Conservation (phyloP, 2,113 vertebrate genomes). For the Periophthalmodon schlosseri region DNA sequence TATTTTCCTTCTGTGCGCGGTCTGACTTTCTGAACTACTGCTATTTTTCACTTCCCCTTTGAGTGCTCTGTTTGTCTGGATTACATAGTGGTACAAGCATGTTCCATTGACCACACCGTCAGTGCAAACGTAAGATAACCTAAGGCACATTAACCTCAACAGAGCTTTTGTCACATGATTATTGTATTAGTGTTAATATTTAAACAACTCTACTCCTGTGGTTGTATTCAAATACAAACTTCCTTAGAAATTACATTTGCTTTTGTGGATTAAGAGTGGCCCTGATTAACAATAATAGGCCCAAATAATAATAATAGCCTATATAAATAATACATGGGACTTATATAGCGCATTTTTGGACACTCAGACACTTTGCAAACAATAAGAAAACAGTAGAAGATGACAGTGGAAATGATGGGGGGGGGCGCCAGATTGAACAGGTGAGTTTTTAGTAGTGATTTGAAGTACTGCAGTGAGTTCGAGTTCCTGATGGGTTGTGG, state of each 20-base stretch:
- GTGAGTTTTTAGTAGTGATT: too few species aligned
- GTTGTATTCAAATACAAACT: not conserved
- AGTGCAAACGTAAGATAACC: slow-evolving; percentile 54
- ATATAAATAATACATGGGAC: too few species aligned
- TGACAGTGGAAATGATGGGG: too few species aligned
- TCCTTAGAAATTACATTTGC: not conserved
- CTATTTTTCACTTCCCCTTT: not conserved
- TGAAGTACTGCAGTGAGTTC: too few species aligned
- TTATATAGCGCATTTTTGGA: too few species aligned
- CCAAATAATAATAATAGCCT: too few species aligned
- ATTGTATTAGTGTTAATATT: not conserved
- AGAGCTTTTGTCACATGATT: not conserved
- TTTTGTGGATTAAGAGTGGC: not conserved
- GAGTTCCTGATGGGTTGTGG: too few species aligned
- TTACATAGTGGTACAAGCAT: slow-evolving; percentile 20
- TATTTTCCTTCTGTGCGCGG: not conserved
- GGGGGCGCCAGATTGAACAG: too few species aligned
- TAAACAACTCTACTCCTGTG: not conserved
- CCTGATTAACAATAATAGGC: too few species aligned
- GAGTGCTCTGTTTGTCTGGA: slow-evolving; percentile 3
- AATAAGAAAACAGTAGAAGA: too few species aligned
- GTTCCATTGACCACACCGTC: slow-evolving; percentile 26
- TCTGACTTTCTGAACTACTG: not conserved
- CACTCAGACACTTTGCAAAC: too few species aligned
- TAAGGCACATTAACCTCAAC: slow-evolving; percentile 44